Evolutionary conservation across 2,113 vertebrate genomes (phyloP), one percentile per base, ranked within the genome.

Genomic region (Caracal caracal): DNA sequence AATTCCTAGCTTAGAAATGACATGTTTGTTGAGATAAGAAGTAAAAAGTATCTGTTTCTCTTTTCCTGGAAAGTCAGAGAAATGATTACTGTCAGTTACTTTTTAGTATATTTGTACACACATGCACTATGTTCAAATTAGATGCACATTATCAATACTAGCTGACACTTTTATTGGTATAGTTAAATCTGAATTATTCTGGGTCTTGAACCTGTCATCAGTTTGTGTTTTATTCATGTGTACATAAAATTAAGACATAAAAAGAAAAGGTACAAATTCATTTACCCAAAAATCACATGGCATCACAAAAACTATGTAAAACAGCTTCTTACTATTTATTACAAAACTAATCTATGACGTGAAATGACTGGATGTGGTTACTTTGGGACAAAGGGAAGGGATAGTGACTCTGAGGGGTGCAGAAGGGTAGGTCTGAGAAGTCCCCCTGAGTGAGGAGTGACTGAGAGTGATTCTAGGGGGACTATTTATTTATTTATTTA

Each of bases 141-240:
- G 51, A 51, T 66, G 75, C 84, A 10, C 65, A 85, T 76, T 63
- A 88, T 63, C 53, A 94, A 37, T 5, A 81, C 16, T 15, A 7
- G 37, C 76, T 85, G 37, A 79, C 37, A 68, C 24, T 53, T 88
- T 89, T 59, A 73, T 26, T 85, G 47, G 8, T 37, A 70, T 35
- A 83, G 24, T 59, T 91, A 56, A 92, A 86, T 95, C 80, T 70
- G n/a, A 88, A 96, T 90, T 90, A 94, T 76, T 61, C 79, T 66
- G 4, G 7, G 9, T 84, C 37, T 91, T 78, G 66, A 83, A 83
- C n/a, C 56, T 49, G n/a, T n/a, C 47, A 70, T 40, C 40, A 61
- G 15, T 75, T 80, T 83, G 2, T 49, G 11, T 61, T 96, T 96
- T 94, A 73, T 76, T 75, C 6, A 68, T 12, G 70, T 3, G 5